Evolutionary conservation across 2,797 vertebrate species (phyloP).

Genomic region (Cryptoprocta ferox): DNA sequence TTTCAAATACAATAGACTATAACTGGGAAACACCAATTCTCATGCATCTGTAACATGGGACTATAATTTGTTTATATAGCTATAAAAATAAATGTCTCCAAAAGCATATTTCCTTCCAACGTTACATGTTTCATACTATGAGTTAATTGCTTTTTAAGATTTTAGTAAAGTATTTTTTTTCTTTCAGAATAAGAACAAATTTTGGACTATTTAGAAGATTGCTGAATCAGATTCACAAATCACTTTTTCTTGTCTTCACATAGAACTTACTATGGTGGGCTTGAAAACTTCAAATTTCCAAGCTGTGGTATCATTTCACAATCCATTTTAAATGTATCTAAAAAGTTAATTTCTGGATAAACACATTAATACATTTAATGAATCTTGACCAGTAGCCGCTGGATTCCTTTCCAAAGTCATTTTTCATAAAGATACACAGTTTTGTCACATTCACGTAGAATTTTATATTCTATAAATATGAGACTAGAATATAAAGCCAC

Average conservation of each 20-base stretch:
- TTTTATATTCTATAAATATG: background rate
- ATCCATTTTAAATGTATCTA: conserved; percentile 28
- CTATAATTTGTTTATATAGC: conserved; percentile 66
- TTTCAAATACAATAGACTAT: background rate
- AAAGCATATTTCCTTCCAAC: conserved; percentile 67
- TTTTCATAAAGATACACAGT: background rate
- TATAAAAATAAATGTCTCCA: conserved; percentile 68
- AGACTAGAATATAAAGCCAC: background rate
- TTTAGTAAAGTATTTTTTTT: conserved; percentile 75
- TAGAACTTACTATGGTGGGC: background rate
- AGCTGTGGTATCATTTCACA: conserved; percentile 45
- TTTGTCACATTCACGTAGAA: background rate
- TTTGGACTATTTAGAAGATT: conserved; percentile 71
- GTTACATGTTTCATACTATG: conserved; percentile 61
- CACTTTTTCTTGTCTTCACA: conserved; percentile 70
- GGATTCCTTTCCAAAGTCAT: background rate
- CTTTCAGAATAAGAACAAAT: conserved; percentile 71
- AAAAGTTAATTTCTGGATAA: conserved; percentile 37
- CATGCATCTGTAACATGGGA: background rate
- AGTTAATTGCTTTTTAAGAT: conserved; percentile 76
- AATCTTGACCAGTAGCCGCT: background rate
- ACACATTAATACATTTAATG: conserved; percentile 12
- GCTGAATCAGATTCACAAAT: conserved; percentile 75
- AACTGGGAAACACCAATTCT: conserved; percentile 47
- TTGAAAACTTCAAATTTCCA: conserved; percentile 54